Conservation (phyloP, 1,140 invertebrate species). For the Bradysia coprophila region DNA sequence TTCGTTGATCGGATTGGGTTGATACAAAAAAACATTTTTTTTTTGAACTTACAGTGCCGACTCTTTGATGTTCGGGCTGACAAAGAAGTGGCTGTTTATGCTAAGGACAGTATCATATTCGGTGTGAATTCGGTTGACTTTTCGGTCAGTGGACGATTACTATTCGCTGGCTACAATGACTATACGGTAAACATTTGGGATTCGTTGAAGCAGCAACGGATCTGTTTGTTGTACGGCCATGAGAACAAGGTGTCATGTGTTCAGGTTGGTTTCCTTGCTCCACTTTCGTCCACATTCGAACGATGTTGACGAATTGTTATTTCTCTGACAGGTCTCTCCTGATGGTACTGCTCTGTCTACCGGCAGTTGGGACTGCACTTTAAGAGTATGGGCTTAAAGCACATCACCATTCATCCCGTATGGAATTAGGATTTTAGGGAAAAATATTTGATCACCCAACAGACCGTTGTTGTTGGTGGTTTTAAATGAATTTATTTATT, state of each 20-base stretch:
- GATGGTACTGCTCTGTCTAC: slow-evolving; percentile 96
- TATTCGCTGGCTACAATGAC: slow-evolving; percentile 98
- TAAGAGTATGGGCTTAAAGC: slow-evolving; percentile 41
- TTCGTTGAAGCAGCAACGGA: slow-evolving; percentile 77
- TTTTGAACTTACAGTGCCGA: slow-evolving; percentile 47
- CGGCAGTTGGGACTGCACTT: slow-evolving; percentile 94
- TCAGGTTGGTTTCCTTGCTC: too few species aligned
- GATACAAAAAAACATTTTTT: slow-evolving; percentile 4
- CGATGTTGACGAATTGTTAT: too few species aligned
- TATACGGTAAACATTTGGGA: slow-evolving; percentile 99
- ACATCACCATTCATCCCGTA: too few species aligned
- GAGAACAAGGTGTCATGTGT: slow-evolving; percentile 94
- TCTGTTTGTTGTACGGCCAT: slow-evolving; percentile 89
- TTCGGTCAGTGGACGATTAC: slow-evolving; percentile 82
- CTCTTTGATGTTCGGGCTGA: slow-evolving; percentile 96
- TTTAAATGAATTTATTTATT: too few species aligned
- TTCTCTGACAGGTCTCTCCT: too few species aligned
- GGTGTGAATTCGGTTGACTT: slow-evolving; percentile 97
- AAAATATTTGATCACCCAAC: too few species aligned
- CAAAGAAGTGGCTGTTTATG: slow-evolving; percentile 91
- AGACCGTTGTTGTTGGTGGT: too few species aligned
- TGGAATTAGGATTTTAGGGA: too few species aligned
- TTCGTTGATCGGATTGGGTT: neutral
- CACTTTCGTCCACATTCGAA: too few species aligned
- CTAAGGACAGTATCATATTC: slow-evolving; percentile 96